These are phyloP conservation scores for Tetragnatha versicolor DNA, from an alignment of 1,140 invertebrate genomes.

Conservation along the genomic window DNA sequence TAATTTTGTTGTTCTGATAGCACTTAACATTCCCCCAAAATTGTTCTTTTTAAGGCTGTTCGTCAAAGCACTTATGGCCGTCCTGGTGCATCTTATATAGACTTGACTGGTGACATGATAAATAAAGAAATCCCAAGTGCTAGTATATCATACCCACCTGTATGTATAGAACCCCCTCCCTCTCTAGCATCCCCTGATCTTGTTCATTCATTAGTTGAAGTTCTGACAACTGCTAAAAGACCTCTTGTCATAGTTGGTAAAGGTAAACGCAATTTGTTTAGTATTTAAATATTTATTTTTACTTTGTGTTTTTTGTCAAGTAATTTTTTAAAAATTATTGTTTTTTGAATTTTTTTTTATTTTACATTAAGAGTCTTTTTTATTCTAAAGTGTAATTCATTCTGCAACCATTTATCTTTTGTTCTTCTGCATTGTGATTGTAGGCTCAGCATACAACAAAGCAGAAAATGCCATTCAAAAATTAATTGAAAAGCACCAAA, in stretches of 20 bases:
- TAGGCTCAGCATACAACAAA: constrained; percentile 79
- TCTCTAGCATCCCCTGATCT: constrained; percentile 73
- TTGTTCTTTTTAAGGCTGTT: constrained; percentile 71
- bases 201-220: constrained; percentile 74
- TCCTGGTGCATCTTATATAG: constrained; percentile 86
- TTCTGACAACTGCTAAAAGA: constrained; percentile 75
- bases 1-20: too few species aligned
- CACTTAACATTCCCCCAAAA: neutral
- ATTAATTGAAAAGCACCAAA: constrained; percentile 74
- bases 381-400: too few species aligned
- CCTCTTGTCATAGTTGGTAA: constrained; percentile 94
- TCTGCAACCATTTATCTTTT: too few species aligned
- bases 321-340: neutral
- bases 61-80: constrained; percentile 83
- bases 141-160: constrained; percentile 9
- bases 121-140: constrained; percentile 57
- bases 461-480: constrained; percentile 76
- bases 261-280: too few species aligned
- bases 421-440: neutral
- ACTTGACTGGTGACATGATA: constrained; percentile 86
- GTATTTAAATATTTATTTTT: too few species aligned
- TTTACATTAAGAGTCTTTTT: too few species aligned
- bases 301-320: neutral
- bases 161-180: constrained; percentile 68
- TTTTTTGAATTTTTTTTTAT: too few species aligned